Percentiles rank a stretch among this genome's conserved stretches.
These are phyloP conservation scores for Gibbula magus DNA, from an alignment of 2,888 invertebrate species.

Conservation along the genomic window DNA sequence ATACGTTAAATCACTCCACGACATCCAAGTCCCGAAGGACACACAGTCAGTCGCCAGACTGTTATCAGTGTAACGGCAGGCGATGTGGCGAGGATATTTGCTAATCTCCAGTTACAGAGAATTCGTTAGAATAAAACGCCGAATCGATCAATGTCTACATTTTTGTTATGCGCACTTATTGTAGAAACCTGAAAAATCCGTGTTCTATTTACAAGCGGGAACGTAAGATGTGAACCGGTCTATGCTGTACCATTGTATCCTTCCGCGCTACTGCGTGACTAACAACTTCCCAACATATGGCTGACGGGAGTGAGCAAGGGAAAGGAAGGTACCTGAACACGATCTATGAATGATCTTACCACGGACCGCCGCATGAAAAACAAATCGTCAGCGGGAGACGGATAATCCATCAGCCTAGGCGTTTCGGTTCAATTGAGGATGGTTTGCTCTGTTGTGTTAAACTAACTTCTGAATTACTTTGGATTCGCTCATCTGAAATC, in stretches of 20 bases:
- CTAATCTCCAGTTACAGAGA: no score
- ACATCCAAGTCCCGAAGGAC: no score
- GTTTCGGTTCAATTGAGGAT: neutral
- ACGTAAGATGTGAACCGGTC: neutral
- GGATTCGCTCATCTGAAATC: neutral
- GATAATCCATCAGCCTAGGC: neutral
- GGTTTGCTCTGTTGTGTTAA: neutral
- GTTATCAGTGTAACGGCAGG: neutral
- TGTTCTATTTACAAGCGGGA: neutral
- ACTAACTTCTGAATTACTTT: neutral
- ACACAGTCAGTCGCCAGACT: no score
- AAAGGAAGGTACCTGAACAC: neutral
- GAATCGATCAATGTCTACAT: no score
- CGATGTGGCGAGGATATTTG: no score
- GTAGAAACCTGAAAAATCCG: neutral
- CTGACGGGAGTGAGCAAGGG: neutral
- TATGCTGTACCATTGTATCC: neutral
- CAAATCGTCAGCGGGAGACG: neutral
- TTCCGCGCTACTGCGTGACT: conserved; percentile 2
- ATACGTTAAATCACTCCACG: no score
- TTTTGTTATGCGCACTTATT: no score
- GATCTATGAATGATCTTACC: neutral
- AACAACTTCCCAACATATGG: conserved; percentile 4
- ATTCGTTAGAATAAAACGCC: no score
- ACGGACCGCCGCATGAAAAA: neutral